Percentiles rank a stretch among this genome's conserved stretches.
Conservation (phyloP, 1,140 invertebrate species). For the Galendromus occidentalis region DNA sequence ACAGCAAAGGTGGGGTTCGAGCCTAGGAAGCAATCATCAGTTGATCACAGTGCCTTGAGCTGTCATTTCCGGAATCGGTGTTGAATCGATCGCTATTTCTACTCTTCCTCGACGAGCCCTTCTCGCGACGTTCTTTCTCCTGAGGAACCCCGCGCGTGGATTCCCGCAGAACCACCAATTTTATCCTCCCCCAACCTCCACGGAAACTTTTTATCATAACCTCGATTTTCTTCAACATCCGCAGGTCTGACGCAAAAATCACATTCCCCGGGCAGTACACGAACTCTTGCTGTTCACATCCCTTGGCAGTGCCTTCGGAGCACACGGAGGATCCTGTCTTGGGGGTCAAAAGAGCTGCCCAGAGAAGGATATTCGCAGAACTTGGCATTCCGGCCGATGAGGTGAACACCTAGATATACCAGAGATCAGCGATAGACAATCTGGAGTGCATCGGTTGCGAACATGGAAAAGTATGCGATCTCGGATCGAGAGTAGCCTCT, state of each 20-base stretch:
- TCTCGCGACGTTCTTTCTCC: not conserved
- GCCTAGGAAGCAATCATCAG: not conserved
- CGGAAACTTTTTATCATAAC: not conserved
- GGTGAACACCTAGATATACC: constrained; percentile 16
- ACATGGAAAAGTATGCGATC: too few species aligned
- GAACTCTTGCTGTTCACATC: constrained; percentile 95
- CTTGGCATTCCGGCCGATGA: constrained; percentile 43
- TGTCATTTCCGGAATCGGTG: not conserved
- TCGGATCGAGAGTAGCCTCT: too few species aligned
- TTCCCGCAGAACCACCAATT: not conserved
- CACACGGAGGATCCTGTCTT: constrained; percentile 48
- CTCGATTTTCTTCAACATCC: not conserved
- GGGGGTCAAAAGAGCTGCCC: constrained; percentile 58
- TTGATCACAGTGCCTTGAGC: not conserved
- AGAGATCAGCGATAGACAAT: too few species aligned
- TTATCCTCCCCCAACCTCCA: not conserved
- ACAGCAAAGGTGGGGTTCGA: constrained; percentile 44
- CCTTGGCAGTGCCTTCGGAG: constrained; percentile 55
- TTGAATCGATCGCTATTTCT: not conserved
- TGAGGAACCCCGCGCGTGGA: not conserved
- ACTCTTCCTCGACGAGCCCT: not conserved
- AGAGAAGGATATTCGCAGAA: constrained; percentile 62
- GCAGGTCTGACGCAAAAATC: constrained; percentile 53
- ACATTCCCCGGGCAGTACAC: constrained; percentile 50
- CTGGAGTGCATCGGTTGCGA: too few species aligned